These are phyloP conservation scores for Calliopum simillimum DNA, from an alignment of 2,888 invertebrate genomes.

Conservation along the genomic window DNA sequence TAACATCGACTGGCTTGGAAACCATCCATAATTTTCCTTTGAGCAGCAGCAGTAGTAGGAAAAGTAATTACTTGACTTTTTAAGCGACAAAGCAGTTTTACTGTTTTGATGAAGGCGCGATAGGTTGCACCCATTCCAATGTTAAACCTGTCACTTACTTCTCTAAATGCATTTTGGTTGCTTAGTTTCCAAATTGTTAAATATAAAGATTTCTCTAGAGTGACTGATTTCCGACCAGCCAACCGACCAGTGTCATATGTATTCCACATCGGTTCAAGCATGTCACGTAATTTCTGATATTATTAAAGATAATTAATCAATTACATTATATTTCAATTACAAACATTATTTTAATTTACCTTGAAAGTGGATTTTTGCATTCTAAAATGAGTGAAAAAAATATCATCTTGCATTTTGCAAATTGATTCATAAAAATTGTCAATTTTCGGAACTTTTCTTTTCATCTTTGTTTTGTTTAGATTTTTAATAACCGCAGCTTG, in stretches of 20 bases:
- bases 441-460: neutral
- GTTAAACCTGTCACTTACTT: too few species aligned
- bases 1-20: too few species aligned
- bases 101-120: neutral
- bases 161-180: neutral
- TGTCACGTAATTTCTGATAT: neutral
- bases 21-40: too few species aligned
- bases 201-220: conserved; percentile 4
- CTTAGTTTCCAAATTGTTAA: conserved; percentile 9
- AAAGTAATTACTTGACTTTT: conserved; percentile 5
- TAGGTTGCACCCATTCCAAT: neutral
- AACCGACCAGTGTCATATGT: neutral
- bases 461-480: too few species aligned
- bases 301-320: too few species aligned
- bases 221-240: neutral
- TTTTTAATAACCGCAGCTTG: too few species aligned
- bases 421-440: neutral
- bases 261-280: neutral
- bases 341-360: neutral
- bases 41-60: conserved; percentile 5
- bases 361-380: neutral
- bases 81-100: neutral
- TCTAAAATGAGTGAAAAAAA: neutral
- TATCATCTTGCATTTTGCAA: neutral
- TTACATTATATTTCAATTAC: too few species aligned